These are phyloP conservation scores for Danio choprae DNA, from an alignment of 2,797 vertebrate genomes.

Conservation along the genomic window DNA sequence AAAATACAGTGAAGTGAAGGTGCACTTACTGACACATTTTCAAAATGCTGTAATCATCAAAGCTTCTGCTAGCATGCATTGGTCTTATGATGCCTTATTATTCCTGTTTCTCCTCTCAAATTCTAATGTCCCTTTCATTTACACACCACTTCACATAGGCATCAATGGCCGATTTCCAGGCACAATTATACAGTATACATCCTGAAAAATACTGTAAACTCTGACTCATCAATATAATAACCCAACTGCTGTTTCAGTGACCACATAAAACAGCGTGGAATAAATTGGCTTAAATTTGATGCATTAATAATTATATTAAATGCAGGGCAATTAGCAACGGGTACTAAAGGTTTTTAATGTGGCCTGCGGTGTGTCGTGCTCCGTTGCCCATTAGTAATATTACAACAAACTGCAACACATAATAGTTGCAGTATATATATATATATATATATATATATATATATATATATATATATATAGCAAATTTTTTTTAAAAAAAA, in stretches of 20 bases:
- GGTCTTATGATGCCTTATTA: conserved; percentile 20
- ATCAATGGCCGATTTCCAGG: conserved; percentile 6
- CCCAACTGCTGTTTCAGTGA: conserved; percentile 35
- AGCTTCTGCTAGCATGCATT: conserved; percentile 4
- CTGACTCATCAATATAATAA: conserved; percentile 44
- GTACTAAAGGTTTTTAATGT: conserved; percentile 57
- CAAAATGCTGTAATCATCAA: neutral
- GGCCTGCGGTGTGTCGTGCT: conserved; percentile 24
- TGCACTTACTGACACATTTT: neutral
- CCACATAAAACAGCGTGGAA: conserved; percentile 42
- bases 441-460: too few species aligned
- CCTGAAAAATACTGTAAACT: conserved; percentile 16
- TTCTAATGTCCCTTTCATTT: conserved; percentile 12
- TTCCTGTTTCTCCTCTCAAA: conserved; percentile 1
- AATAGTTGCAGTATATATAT: too few species aligned
- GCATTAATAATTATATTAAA: conserved; percentile 46
- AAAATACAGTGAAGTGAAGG: neutral
- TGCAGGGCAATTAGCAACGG: conserved; percentile 55
- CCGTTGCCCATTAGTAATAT: conserved; percentile 52
- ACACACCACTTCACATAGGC: conserved; percentile 5
- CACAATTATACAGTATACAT: conserved; percentile 2
- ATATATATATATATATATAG: too few species aligned
- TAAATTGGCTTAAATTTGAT: conserved; percentile 46
- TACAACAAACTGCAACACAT: conserved; percentile 48
- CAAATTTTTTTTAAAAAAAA: too few species aligned